These are phyloP conservation scores for Neomonachus schauinslandi DNA, from an alignment of 2,113 vertebrate species.

Conservation along the genomic window DNA sequence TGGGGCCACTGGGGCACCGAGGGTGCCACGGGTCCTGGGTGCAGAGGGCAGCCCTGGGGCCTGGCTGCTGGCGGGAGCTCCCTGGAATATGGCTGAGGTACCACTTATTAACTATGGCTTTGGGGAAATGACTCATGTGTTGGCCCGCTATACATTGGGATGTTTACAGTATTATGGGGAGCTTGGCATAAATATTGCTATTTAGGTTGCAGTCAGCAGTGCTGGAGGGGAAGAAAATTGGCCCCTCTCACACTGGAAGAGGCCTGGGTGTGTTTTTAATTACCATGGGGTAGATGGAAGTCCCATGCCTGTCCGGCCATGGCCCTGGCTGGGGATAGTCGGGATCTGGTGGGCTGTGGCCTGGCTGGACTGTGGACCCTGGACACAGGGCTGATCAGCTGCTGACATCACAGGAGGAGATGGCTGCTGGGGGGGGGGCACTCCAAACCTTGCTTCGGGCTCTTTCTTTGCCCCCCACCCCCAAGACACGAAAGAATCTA, in stretches of 20 bases:
- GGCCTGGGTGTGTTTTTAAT: constrained; percentile 80
- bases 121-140: constrained; percentile 80
- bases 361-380: neutral
- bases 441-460: neutral
- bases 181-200: constrained; percentile 83
- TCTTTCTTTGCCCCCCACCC: neutral
- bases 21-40: constrained; percentile 33
- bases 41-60: constrained; percentile 59
- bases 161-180: constrained; percentile 82
- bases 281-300: constrained; percentile 58
- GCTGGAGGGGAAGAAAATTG: constrained; percentile 81
- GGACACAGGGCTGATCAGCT: neutral
- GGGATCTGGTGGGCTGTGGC: constrained; percentile 45
- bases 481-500: neutral
- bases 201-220: constrained; percentile 77
- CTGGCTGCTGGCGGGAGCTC: constrained; percentile 44
- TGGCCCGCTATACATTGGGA: constrained; percentile 77
- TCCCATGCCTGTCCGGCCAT: constrained; percentile 57
- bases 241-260: constrained; percentile 65
- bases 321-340: neutral
- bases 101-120: constrained; percentile 78
- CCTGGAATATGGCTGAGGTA: constrained; percentile 73
- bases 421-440: neutral
- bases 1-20: neutral
- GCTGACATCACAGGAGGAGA: neutral